phyloP scores from a whole-genome alignment of 2,888 invertebrate species.

The Gisinianus flammeolus region DNA sequence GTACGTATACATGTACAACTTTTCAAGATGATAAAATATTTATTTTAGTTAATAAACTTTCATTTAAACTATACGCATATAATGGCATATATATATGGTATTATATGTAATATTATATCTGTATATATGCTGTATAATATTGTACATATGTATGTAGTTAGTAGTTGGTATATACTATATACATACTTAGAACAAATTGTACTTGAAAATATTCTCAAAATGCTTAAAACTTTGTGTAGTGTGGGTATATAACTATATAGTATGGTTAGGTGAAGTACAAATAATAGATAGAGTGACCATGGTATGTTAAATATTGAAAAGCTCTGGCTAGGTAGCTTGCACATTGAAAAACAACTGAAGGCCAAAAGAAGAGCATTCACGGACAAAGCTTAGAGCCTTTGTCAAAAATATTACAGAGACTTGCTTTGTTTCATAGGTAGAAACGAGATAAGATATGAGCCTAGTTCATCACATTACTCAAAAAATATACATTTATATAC shows the following conservation, averaged over 20 bases:
- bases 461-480: not conserved
- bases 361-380: not conserved
- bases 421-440: not conserved
- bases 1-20: not conserved
- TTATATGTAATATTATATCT: not conserved
- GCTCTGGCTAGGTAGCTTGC: not conserved
- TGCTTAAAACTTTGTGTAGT: not conserved
- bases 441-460: not conserved
- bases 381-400: not conserved
- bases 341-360: not conserved
- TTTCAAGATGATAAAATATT: not conserved
- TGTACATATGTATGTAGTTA: too few species aligned
- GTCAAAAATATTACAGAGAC: constrained; percentile 1
- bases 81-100: not conserved
- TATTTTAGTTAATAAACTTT: not conserved
- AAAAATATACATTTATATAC: not conserved
- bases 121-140: not conserved
- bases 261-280: not conserved
- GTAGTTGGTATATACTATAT: not conserved
- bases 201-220: constrained; percentile 19
- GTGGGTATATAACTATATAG: not conserved
- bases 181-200: not conserved
- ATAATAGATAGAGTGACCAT: not conserved
- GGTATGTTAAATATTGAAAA: not conserved
- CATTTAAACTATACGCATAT: not conserved